Evolutionary conservation across 2,113 vertebrate species (phyloP).

Genomic region (Ctenomys sociabilis): DNA sequence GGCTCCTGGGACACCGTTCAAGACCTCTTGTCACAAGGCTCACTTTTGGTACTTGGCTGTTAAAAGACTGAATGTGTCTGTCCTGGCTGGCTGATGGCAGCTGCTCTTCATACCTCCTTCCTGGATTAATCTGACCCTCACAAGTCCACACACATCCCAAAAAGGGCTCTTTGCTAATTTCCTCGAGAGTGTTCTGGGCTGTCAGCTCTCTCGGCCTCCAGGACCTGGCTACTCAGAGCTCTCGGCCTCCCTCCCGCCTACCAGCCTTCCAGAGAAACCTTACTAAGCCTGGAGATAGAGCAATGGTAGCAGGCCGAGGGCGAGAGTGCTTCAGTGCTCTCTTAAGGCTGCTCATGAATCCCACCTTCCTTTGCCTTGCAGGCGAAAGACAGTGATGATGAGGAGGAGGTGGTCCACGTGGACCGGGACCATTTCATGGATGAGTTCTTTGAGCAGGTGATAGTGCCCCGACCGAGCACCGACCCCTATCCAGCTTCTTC

Average conservation of each 20-base stretch:
- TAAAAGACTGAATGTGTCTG: background rate
- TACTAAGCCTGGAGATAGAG: background rate
- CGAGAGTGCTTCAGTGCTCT: background rate
- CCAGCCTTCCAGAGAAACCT: background rate
- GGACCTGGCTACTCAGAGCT: background rate
- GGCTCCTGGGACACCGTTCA: background rate
- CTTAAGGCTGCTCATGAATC: background rate
- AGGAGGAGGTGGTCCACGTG: constrained; percentile 95
- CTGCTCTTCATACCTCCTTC: background rate
- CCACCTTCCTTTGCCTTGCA: constrained; percentile 73
- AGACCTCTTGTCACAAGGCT: background rate
- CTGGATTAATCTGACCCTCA: background rate
- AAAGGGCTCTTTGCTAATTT: background rate
- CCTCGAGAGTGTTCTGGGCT: background rate
- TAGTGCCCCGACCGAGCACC: accelerated
- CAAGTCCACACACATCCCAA: background rate
- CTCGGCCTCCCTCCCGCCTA: background rate
- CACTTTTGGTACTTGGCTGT: background rate
- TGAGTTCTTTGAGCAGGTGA: constrained; percentile 96
- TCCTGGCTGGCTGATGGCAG: background rate
- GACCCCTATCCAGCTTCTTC: background rate
- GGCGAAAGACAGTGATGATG: constrained; percentile 97
- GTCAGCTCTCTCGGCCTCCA: background rate
- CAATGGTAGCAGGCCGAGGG: background rate
- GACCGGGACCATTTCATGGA: constrained; percentile 98